A percentile compares a stretch with the other conserved stretches of the same genome.
Evolutionary conservation across 2,113 vertebrate genomes (phyloP).

Genomic region (Hyaena hyaena): DNA sequence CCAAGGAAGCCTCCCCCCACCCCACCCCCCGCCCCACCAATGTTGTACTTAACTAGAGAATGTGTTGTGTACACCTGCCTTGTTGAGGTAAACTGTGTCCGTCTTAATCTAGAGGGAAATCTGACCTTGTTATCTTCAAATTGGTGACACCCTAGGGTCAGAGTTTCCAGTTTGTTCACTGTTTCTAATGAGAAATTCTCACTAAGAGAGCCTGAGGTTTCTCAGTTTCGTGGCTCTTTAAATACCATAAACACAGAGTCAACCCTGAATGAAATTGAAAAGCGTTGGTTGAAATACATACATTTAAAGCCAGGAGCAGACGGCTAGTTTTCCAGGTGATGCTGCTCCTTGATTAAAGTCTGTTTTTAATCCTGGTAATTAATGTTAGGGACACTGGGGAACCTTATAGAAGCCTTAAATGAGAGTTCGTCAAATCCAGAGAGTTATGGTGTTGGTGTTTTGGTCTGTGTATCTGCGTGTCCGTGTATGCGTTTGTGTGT

Average conservation of each 20-base stretch:
- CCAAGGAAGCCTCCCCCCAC: fast-evolving
- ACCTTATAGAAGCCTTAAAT: constrained; percentile 87
- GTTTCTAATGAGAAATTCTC: constrained; percentile 66
- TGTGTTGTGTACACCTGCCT: not conserved
- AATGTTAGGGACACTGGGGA: constrained; percentile 78
- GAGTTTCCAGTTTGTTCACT: not conserved
- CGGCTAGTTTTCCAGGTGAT: constrained; percentile 65
- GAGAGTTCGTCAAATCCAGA: constrained; percentile 77
- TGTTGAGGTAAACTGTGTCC: not conserved
- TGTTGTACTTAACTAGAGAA: not conserved
- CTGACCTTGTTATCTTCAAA: constrained; percentile 17
- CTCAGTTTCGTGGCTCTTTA: constrained; percentile 66
- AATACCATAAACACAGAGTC: constrained; percentile 76
- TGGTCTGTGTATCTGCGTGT: constrained; percentile 73
- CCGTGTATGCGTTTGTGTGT: constrained; percentile 64
- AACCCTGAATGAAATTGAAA: constrained; percentile 72
- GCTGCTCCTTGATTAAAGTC: constrained; percentile 75
- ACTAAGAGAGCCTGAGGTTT: constrained; percentile 39
- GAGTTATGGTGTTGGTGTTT: constrained; percentile 68
- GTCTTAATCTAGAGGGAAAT: constrained; percentile 50
- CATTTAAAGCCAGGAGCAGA: constrained; percentile 79
- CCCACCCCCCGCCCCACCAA: not conserved
- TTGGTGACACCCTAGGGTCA: constrained; percentile 25
- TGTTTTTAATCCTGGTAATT: constrained; percentile 71
- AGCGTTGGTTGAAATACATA: constrained; percentile 70